These are phyloP conservation scores for Resseliella maxima DNA, from an alignment of 2,888 invertebrate genomes.

Conservation along the genomic window DNA sequence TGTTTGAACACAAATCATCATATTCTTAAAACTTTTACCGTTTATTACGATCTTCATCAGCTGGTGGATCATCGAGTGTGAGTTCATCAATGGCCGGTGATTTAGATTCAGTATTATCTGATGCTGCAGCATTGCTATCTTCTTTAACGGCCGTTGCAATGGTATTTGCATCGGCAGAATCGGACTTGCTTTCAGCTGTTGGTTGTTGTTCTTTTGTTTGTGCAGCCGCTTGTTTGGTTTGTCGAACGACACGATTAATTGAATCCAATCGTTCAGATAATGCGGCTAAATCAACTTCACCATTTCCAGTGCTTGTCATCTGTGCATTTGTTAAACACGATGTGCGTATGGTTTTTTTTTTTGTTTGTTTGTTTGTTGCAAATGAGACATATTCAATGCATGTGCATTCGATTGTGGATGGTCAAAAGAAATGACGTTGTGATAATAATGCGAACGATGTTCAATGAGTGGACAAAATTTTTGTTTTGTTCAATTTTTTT, in stretches of 20 bases:
- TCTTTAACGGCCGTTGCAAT: constrained; percentile 61
- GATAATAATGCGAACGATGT: neutral
- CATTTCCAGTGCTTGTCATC: constrained; percentile 32
- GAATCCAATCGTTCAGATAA: constrained; percentile 67
- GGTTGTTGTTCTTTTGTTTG: constrained; percentile 63
- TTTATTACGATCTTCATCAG: constrained; percentile 84
- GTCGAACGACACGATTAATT: constrained; percentile 67
- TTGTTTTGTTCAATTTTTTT: neutral
- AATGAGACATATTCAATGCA: neutral
- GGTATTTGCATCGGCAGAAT: constrained; percentile 62
- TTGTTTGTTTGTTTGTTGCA: neutral
- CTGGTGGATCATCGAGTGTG: constrained; percentile 76
- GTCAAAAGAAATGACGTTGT: neutral
- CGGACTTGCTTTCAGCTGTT: constrained; percentile 59
- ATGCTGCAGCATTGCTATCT: constrained; percentile 57
- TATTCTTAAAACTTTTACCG: constrained; percentile 66
- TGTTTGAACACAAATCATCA: no score
- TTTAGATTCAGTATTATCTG: constrained; percentile 72
- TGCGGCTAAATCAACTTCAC: constrained; percentile 66
- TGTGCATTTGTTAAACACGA: constrained; percentile 16
- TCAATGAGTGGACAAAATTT: neutral
- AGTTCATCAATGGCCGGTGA: constrained; percentile 77
- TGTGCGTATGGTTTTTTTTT: constrained; percentile 15
- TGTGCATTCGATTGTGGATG: neutral
- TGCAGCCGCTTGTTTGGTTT: constrained; percentile 66